These are phyloP conservation scores for Caenorhabditis latens DNA, from an alignment of 1,140 invertebrate genomes.

Conservation along the genomic window DNA sequence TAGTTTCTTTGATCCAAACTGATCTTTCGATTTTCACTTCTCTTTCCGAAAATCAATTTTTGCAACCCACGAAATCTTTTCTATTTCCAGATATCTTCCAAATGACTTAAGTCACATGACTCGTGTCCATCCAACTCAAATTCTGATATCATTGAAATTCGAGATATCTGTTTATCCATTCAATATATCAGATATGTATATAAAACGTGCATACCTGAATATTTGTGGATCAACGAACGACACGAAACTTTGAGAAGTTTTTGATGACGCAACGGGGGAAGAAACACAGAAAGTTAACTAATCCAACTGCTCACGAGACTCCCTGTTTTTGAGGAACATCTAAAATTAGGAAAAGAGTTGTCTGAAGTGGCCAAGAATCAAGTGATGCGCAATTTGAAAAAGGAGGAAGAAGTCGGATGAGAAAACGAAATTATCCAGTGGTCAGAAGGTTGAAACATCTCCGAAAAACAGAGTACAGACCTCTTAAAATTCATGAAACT, in stretches of 20 bases:
- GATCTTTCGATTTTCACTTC: too few relatives aligned
- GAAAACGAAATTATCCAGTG: not conserved
- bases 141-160: slow-evolving; percentile 9
- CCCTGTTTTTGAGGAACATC: slow-evolving; percentile 19
- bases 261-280: not conserved
- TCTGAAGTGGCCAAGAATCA: slow-evolving; percentile 6
- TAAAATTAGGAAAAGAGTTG: not conserved
- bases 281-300: not conserved
- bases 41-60: too few relatives aligned
- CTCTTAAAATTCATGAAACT: not conserved
- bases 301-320: not conserved
- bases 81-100: not conserved
- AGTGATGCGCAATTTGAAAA: not conserved
- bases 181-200: not conserved
- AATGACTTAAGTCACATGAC: not conserved
- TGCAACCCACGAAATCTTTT: too few relatives aligned
- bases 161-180: not conserved
- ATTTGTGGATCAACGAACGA: not conserved
- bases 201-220: slow-evolving; percentile 7
- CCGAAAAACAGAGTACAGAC: not conserved
- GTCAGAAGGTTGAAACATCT: not conserved
- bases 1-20: too few relatives aligned
- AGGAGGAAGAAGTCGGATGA: not conserved
- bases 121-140: not conserved
- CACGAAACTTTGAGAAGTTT: not conserved